A percentile compares a stretch with the other conserved stretches of the same genome.
Conservation (phyloP, 2,113 vertebrate genomes). For the Siniperca chuatsi region DNA sequence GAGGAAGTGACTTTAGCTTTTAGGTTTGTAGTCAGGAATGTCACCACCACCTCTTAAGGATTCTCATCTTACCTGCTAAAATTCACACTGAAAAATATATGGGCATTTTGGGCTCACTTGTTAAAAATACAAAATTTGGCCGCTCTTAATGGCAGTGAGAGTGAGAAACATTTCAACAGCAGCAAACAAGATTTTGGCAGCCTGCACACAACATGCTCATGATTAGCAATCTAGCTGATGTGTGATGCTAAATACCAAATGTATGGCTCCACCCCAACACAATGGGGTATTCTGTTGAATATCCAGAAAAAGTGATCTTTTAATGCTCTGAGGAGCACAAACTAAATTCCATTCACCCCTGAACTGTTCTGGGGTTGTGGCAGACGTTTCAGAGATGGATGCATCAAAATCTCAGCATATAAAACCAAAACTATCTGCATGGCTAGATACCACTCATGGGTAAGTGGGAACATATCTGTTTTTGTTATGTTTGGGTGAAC, state of each 20-base stretch:
- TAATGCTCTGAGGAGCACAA: not conserved
- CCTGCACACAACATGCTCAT: not conserved
- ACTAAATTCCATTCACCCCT: not conserved
- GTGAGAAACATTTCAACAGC: not conserved
- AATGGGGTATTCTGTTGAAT: not conserved
- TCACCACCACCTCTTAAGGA: slow-evolving; percentile 34
- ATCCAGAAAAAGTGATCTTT: not conserved
- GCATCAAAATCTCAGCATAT: too few species aligned
- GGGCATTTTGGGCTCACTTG: not conserved
- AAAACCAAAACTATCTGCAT: too few species aligned
- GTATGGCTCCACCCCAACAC: not conserved
- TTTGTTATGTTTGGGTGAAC: too few species aligned
- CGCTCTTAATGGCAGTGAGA: not conserved
- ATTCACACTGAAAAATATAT: slow-evolving; percentile 3
- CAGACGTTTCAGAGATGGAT: too few species aligned
- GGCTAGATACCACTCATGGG: too few species aligned
- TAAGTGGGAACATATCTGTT: too few species aligned
- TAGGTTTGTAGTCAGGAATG: slow-evolving; percentile 56
- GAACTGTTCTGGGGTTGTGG: too few species aligned
- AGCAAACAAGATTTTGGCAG: not conserved
- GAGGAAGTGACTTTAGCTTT: slow-evolving; percentile 70
- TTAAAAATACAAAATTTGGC: not conserved
- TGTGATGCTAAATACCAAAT: not conserved
- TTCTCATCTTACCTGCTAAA: slow-evolving; percentile 58
- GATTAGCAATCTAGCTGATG: not conserved